Evolutionary conservation across 2,113 vertebrate genomes (phyloP).

Genomic region (Pampusana beccarii): DNA sequence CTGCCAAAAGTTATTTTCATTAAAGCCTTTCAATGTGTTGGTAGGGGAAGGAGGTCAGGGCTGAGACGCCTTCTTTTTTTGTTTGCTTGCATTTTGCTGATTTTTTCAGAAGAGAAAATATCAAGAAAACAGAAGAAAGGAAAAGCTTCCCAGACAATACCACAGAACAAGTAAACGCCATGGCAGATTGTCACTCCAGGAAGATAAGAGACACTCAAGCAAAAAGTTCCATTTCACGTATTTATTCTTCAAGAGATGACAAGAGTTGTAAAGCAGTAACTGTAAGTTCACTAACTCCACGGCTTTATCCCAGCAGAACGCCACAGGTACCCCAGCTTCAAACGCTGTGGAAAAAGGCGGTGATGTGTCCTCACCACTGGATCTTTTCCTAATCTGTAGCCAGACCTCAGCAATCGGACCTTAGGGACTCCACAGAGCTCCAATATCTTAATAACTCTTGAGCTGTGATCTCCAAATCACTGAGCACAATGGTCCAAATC

Average conservation of each 20-base stretch:
- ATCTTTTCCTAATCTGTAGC: not conserved
- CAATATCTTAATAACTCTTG: not conserved
- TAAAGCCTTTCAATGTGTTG: conserved; percentile 56
- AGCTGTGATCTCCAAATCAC: not conserved
- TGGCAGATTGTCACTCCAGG: not conserved
- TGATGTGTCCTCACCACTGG: not conserved
- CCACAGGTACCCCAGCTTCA: not conserved
- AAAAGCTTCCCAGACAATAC: conserved; percentile 14
- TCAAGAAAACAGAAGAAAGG: not conserved
- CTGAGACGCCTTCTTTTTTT: not conserved
- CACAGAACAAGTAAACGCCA: not conserved
- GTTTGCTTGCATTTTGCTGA: conserved; percentile 3
- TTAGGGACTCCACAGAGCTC: not conserved
- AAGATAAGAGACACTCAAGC: conserved; percentile 13
- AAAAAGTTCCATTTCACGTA: not conserved
- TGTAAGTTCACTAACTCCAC: not conserved
- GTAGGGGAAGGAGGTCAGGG: conserved; percentile 7
- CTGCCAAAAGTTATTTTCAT: conserved; percentile 69
- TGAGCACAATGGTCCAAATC: not conserved
- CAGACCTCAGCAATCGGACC: not conserved
- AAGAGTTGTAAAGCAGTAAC: not conserved
- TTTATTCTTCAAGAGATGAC: not conserved
- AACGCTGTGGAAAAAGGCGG: not conserved
- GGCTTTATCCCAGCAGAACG: not conserved
- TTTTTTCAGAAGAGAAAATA: conserved; percentile 16